Evolutionary conservation across 2,888 invertebrate species (phyloP), one percentile per base, ranked within the genome.

Genomic region (Melanophora roralis): DNA sequence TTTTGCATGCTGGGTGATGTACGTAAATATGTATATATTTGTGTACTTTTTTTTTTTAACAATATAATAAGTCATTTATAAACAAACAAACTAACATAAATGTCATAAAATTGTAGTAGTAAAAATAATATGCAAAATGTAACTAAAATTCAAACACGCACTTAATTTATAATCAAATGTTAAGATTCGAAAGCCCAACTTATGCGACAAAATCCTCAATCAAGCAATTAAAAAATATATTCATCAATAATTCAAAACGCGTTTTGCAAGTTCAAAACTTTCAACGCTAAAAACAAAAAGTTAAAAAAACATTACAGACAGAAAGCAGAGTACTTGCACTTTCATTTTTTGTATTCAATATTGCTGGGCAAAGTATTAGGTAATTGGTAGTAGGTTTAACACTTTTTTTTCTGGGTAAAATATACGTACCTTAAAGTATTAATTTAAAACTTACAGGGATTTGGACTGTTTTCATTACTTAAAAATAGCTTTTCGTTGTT

Each of bases 81-180:
- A 43, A 21, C n/a, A 16, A 47, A 45, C 32, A 62, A 45, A 68
- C 14, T 16, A 38, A 65, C 62, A 47, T 7, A 65, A 57, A 49
- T 59, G 23, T 23, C 51, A 65, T 67, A 43, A 65, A 74, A 27
- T 49, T 64, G 45, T 53, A 16, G n/a, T n/a, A n/a, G n/a, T n/a
- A 62, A 75, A 34, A 68, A 49, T 14, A 62, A 68, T 40, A 69
- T 74, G 78, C 73, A 74, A 78, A 78, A 55, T 32, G 47, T 68
- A 51, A 74, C 64, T 65, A 64, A 69, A 69, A 73, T 34, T 49
- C 16, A 51, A 38, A 43, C 68, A 74, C 65, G 57, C 64, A 74
- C 23, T 32, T 6, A 1, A 0, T 2, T 27, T 49, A 40, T 43
- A 19, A 19, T 16, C 27, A 27, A 27, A n/a, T n/a, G n/a, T n/a